These are phyloP conservation scores for Hipparchia sbordonii DNA, from an alignment of 2,888 invertebrate species.

Conservation along the genomic window DNA sequence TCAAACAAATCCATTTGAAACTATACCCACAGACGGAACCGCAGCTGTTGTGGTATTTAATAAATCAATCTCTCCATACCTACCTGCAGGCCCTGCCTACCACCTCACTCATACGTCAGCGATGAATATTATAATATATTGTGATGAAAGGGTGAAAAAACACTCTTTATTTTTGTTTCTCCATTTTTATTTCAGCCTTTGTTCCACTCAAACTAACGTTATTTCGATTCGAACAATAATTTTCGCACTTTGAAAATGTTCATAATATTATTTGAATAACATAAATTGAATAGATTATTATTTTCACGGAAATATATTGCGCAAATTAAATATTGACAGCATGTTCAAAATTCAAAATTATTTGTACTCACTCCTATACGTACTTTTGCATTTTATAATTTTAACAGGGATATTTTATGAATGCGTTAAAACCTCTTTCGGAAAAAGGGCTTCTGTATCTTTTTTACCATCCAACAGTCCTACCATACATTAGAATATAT, in stretches of 20 bases:
- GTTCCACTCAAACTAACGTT: neutral
- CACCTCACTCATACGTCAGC: neutral
- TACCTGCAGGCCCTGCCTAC: neutral
- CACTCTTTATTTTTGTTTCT: neutral
- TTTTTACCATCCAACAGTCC: no score
- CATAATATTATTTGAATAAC: no score
- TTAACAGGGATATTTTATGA: no score
- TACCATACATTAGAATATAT: no score
- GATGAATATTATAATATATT: conserved; percentile 12
- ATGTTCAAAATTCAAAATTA: no score
- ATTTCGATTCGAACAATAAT: neutral
- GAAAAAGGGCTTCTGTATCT: no score
- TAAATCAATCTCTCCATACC: conserved; percentile 44
- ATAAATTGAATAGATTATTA: no score
- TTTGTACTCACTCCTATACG: no score
- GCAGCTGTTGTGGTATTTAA: conserved; percentile 28
- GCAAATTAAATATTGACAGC: no score
- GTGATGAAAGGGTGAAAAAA: conserved; percentile 17
- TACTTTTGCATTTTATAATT: no score
- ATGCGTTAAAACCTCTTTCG: no score
- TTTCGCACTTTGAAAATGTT: neutral
- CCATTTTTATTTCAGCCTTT: conserved; percentile 1
- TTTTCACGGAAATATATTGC: no score
- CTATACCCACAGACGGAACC: conserved; percentile 25
- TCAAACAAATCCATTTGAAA: conserved; percentile 25